These are phyloP conservation scores for Actinernus sp. DNA, from an alignment of 92 coral and sea anemone genomes.

Conservation along the genomic window DNA sequence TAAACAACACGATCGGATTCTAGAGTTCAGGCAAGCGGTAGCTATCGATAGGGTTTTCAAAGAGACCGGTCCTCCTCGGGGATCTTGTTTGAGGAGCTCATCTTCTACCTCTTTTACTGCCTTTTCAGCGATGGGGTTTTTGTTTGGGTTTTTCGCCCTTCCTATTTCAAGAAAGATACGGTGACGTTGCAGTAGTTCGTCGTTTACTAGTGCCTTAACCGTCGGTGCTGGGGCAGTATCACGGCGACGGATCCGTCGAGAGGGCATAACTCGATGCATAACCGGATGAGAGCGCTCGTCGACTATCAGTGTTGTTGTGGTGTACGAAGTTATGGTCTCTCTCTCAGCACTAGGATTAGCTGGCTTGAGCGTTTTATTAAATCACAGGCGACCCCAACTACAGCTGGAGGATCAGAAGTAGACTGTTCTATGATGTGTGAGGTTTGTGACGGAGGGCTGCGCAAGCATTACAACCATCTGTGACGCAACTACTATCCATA, in stretches of 20 bases:
- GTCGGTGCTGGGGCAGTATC: slow-evolving; percentile 72
- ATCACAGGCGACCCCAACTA: no score
- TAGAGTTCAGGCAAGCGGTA: background rate
- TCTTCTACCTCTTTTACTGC: slow-evolving; percentile 31
- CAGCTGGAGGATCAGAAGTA: no score
- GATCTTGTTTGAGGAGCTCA: slow-evolving; percentile 22
- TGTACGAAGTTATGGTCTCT: no score
- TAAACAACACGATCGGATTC: slow-evolving; percentile 1
- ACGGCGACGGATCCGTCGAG: slow-evolving; percentile 57
- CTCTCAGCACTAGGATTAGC: no score
- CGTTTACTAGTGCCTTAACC: slow-evolving; percentile 46
- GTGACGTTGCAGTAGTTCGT: slow-evolving; percentile 44
- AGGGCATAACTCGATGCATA: slow-evolving; percentile 68
- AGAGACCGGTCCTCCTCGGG: slow-evolving; percentile 2
- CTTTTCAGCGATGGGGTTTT: slow-evolving; percentile 66
- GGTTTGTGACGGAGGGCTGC: no score
- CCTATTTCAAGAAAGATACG: slow-evolving; percentile 54
- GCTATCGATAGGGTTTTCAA: background rate
- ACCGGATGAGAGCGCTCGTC: slow-evolving; percentile 28
- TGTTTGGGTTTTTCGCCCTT: slow-evolving; percentile 55
- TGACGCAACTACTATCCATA: slow-evolving; percentile 12
- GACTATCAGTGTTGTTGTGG: no score
- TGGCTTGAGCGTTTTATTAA: no score
- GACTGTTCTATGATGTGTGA: no score
- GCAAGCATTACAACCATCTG: no score